Conservation (phyloP, 2,888 invertebrate species). For the Dastarcus helophoroides region DNA sequence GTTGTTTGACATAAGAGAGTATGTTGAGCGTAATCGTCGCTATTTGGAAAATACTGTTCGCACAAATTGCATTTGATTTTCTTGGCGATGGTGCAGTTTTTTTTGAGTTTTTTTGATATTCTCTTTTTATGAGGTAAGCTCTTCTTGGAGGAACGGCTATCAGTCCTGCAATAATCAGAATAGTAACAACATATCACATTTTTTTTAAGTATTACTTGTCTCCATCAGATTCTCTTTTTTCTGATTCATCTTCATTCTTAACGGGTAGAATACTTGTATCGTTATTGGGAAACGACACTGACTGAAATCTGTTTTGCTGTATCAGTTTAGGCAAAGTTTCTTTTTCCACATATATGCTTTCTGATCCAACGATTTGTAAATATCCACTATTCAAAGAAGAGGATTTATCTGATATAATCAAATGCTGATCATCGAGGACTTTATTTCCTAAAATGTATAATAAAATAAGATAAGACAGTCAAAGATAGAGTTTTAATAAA, state of each 20-base stretch:
- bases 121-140: conserved; percentile 79
- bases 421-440: conserved; percentile 25
- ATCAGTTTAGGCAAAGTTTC: conserved; percentile 17
- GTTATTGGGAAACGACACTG: not conserved
- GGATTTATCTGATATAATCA: conserved; percentile 28
- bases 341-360: conserved; percentile 29
- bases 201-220: conserved; percentile 8
- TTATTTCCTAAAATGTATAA: conserved; percentile 9
- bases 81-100: conserved; percentile 32
- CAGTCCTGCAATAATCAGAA: no score
- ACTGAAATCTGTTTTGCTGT: conserved; percentile 1
- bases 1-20: conserved; percentile 38
- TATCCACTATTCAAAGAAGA: conserved; percentile 23
- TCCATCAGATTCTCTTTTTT: conserved; percentile 11
- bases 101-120: conserved; percentile 65
- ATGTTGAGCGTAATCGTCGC: conserved; percentile 38
- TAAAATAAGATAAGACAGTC: no score
- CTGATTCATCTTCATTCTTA: conserved; percentile 9
- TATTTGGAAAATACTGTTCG: conserved; percentile 36
- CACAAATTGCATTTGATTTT: conserved; percentile 39
- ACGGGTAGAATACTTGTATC: not conserved
- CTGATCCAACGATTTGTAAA: conserved; percentile 31
- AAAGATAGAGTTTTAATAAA: no score
- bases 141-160: conserved; percentile 42
- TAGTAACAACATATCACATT: not conserved